Base-by-base conservation (phyloP, 2,113 vertebrate genomes). In the Tachysurus fulvidraco region DNA sequence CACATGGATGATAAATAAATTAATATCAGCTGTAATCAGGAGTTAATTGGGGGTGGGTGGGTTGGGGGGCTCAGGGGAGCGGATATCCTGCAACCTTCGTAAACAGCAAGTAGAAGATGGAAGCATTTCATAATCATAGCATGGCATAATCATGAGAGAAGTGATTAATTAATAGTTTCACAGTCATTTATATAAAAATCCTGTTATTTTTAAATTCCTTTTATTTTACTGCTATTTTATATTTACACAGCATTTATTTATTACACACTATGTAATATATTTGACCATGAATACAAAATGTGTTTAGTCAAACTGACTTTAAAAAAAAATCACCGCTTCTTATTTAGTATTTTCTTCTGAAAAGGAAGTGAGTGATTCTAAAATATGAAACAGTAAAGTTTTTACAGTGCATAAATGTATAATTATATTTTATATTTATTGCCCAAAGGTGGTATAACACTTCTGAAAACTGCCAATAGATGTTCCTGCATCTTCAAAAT, bases 11-110 rank as follows among this genome's bases (percentile, higher is more conserved):
- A 21, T 59, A 80, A 80, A 80, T 41, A 23, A 80, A 12, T 80
- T 80, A 5, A 4, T 41, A 41, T 80, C 55, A 59, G 19, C 3
- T 41, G 30, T 41, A 81, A 81, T 81, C 55, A 81, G 55, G 55
- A 81, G 77, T 59, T 79, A 80, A 79, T 80, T 80, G 60, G 55
- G 19, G 30, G 41, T 44, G 55, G 78, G 41, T n/a, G n/a, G n/a
- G n/a, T n/a, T n/a, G 30, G 28, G 25, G 17, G 17, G 54, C 77
- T 36, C 28, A 50, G 23, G 54, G 54, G 28, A 81, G 21, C 55
- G 78, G 78, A 81, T 60, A 60, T 81, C 78, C 78, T 81, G 78
- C 55, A 44, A 21, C 11, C 21, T 80, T 23, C 17, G 19, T 81
- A 60, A 80, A 59, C 78, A 81, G 21, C 28, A 12, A 25, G 30